A percentile compares a stretch with the other conserved stretches of the same genome.
Conservation (phyloP, 2,888 invertebrate genomes). For the Steinernema scapterisci region DNA sequence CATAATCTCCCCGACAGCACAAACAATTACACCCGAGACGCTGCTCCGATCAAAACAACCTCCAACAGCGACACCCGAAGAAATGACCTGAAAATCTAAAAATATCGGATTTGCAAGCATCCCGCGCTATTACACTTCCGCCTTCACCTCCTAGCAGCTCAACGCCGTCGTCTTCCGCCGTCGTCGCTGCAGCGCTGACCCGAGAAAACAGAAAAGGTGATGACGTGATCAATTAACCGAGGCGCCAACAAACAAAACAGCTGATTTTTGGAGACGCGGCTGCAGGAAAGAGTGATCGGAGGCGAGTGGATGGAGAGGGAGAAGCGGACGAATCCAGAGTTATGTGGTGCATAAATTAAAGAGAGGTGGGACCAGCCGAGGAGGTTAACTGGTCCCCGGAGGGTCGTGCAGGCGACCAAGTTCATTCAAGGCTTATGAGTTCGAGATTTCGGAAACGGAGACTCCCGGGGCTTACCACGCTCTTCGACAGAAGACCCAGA, state of each 20-base stretch:
- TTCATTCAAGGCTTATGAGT: not conserved
- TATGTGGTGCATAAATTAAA: not conserved
- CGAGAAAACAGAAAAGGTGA: not conserved
- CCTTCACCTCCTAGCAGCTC: not conserved
- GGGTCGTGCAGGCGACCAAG: too few species aligned
- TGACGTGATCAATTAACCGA: not conserved
- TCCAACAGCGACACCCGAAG: not conserved
- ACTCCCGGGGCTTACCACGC: too few species aligned
- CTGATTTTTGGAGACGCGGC: not conserved
- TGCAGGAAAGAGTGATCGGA: not conserved
- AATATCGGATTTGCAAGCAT: not conserved
- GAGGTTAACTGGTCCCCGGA: not conserved
- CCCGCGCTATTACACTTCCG: constrained; percentile 1
- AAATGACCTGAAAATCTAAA: not conserved
- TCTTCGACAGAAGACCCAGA: too few species aligned
- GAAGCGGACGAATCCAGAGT: not conserved
- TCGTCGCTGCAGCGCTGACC: not conserved
- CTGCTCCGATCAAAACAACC: not conserved
- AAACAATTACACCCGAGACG: not conserved
- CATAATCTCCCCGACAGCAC: too few species aligned
- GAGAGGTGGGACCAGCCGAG: not conserved
- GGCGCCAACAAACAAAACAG: not conserved
- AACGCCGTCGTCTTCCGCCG: not conserved
- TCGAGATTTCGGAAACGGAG: not conserved
- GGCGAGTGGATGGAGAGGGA: too few species aligned